Conservation (phyloP, 2,888 invertebrate genomes). For the Aquatica leii region DNA sequence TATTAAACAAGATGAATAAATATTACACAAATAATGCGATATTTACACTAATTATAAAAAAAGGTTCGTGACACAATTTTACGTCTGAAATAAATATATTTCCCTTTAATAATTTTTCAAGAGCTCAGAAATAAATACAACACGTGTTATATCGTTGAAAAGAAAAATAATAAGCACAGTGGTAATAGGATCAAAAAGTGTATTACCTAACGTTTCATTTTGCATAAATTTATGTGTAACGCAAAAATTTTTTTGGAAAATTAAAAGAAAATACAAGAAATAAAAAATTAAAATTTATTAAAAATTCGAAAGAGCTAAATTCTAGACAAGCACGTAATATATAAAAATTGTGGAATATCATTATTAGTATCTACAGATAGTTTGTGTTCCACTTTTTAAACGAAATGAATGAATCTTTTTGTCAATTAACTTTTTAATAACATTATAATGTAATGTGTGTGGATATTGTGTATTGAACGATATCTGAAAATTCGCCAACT, state of each 20-base stretch:
- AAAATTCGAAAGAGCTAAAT: not conserved
- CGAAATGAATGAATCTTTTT: constrained; percentile 6
- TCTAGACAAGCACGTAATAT: constrained; percentile 7
- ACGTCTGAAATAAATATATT: constrained; percentile 1
- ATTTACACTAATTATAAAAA: not conserved
- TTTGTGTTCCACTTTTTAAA: constrained; percentile 5
- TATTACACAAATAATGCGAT: too few species aligned
- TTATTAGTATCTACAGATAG: not conserved
- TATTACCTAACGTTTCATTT: not conserved
- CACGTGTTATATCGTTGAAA: constrained; percentile 8
- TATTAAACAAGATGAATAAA: too few species aligned
- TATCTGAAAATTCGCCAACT: constrained; percentile 4
- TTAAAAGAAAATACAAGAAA: too few species aligned
- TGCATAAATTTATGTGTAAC: not conserved
- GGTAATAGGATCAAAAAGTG: constrained; percentile 7
- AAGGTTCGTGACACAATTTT: constrained; percentile 3
- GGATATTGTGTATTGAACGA: constrained; percentile 3
- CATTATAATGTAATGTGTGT: not conserved
- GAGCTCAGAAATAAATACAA: constrained; percentile 3
- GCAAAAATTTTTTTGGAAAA: not conserved
- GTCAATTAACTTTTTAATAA: constrained; percentile 8
- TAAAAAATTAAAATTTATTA: constrained; percentile 2
- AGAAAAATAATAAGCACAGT: constrained; percentile 2
- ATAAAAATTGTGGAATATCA: not conserved
- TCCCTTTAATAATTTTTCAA: not conserved